Evolutionary conservation across 1,140 invertebrate genomes (phyloP), one percentile per base, ranked within the genome.

Genomic region (Danaus plexippus): DNA sequence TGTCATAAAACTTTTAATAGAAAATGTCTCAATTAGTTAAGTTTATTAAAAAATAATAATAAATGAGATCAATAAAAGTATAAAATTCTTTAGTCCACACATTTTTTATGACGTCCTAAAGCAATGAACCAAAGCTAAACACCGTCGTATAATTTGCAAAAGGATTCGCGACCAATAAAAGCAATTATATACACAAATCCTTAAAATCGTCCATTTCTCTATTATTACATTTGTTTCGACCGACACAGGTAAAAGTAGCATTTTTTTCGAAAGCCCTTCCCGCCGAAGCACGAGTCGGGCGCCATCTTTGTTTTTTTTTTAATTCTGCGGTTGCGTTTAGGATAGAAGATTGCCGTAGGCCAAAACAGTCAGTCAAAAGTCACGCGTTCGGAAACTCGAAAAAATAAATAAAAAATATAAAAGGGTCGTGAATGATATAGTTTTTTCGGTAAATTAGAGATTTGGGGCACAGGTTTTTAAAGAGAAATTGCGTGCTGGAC

Each of bases 391-490:
- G 54, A 64, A 69, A 64, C 54, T 57, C 43, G 47, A 52, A 52
- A 46, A 61, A 64, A 68, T 62, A 61, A 43, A 49, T 44, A 66
- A 72, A 75, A 76, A 74, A 69, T 57, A 61, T 66, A 63, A 71
- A 74, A 71, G 69, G 73, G 57, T 69, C 67, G 64, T 79, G 69
- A 79, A 79, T 79, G 76, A 79, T 79, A 79, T 49, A 79, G 70
- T 79, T 79, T 78, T 79, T 79, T 76, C 68, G 67, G 71, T 71
- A 79, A 79, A 77, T 79, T 79, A 79, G 74, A 77, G 72, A 77
- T 79, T 75, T 71, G 67, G 65, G 56, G 58, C 61, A 65, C 45
- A 46, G 46, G 64, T 73, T 72, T 75, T 79, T 75, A 68, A 62
- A 40, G 55, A 73, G 76, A 77, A 79, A 79, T 79, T 77, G 76